Conservation (phyloP, 2,113 vertebrate species). For the Platichthys flesus region DNA sequence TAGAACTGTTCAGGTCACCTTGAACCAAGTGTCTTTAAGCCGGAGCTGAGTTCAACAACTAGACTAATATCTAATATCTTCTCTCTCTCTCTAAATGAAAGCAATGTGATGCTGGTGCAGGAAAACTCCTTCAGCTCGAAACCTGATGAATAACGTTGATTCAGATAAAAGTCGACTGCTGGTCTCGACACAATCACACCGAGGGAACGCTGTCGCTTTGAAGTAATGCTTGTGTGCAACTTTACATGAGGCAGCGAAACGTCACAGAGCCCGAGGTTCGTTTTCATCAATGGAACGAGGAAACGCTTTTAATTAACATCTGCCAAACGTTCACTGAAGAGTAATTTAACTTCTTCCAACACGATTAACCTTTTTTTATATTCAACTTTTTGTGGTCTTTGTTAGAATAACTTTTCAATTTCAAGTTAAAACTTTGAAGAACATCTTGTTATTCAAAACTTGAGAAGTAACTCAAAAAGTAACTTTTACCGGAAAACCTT, state of each 20-base stretch:
- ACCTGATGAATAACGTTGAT: not conserved
- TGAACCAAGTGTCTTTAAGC: not conserved
- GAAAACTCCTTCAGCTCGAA: not conserved
- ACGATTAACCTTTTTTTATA: not conserved
- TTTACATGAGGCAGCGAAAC: no score
- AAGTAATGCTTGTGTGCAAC: not conserved
- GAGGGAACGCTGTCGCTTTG: not conserved
- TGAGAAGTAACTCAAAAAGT: no score
- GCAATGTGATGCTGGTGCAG: not conserved
- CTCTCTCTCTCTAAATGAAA: not conserved
- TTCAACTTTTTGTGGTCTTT: not conserved
- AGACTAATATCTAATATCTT: no score
- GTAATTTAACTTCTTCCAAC: not conserved
- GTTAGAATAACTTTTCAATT: not conserved
- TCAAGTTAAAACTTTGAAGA: no score
- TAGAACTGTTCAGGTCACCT: not conserved
- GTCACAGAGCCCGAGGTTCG: not conserved
- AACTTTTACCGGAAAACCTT: no score
- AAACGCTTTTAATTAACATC: not conserved
- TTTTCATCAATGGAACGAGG: no score
- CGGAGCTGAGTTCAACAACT: not conserved
- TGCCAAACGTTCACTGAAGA: not conserved
- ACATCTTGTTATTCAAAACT: no score
- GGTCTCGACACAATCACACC: no score
- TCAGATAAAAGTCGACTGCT: no score